A percentile compares a stretch with the other conserved stretches of the same genome.
These are phyloP conservation scores for Parotocinclus haroldoi DNA, from an alignment of 2,797 vertebrate species.

Conservation along the genomic window DNA sequence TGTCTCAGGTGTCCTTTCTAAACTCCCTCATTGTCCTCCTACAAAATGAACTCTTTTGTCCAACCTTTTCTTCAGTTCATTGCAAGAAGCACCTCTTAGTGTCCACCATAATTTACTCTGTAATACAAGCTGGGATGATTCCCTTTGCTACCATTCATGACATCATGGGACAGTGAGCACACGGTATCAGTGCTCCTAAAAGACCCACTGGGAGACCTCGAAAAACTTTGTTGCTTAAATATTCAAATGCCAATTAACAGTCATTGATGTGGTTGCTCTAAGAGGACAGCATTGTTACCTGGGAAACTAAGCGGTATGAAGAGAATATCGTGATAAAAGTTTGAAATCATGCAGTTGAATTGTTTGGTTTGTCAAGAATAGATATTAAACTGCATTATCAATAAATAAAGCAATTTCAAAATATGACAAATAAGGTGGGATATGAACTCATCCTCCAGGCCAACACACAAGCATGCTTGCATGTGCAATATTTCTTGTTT, in stretches of 20 bases:
- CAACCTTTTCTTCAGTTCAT: slow-evolving; percentile 78
- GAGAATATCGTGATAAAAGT: not conserved
- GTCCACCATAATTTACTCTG: slow-evolving; percentile 87
- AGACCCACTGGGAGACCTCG: slow-evolving; percentile 70
- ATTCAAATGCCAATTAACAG: slow-evolving; percentile 75
- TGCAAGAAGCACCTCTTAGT: slow-evolving; percentile 84
- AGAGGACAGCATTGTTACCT: slow-evolving; percentile 45
- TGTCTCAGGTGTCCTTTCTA: slow-evolving; percentile 76
- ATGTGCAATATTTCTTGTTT: too few relatives aligned
- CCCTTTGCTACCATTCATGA: slow-evolving; percentile 68
- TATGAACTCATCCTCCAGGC: too few relatives aligned
- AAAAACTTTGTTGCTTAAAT: slow-evolving; percentile 73
- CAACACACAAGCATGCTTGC: too few relatives aligned
- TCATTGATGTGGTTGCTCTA: slow-evolving; percentile 57
- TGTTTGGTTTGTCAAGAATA: too few relatives aligned
- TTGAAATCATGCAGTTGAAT: too few relatives aligned
- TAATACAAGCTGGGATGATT: slow-evolving; percentile 76
- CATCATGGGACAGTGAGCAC: slow-evolving; percentile 68
- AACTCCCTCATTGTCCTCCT: slow-evolving; percentile 78
- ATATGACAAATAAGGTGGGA: too few relatives aligned
- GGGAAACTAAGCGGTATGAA: slow-evolving; percentile 11
- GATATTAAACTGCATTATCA: too few relatives aligned
- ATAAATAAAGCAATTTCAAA: too few relatives aligned
- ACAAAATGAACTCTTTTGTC: slow-evolving; percentile 83
- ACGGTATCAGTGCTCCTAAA: slow-evolving; percentile 69